A percentile compares a stretch with the other conserved stretches of the same genome.
phyloP scores from a whole-genome alignment of 2,113 vertebrate genomes.

The Stigmatopora nigra region DNA sequence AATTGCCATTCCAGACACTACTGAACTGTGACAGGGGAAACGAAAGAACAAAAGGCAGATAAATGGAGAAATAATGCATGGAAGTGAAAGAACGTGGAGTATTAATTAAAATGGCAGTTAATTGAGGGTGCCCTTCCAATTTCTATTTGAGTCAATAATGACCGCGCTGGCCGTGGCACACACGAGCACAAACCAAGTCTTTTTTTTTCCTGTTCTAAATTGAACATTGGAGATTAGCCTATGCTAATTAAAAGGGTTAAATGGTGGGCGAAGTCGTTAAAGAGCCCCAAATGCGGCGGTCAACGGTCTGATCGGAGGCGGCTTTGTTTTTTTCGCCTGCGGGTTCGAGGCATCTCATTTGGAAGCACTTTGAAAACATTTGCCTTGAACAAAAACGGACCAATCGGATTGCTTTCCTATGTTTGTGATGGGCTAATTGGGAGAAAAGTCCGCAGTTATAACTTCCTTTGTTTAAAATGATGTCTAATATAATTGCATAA shows the following conservation, averaged over 20 bases:
- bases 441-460: not conserved
- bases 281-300: conserved; percentile 15
- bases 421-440: not conserved
- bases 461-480: not conserved
- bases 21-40: conserved; percentile 9
- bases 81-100: not conserved
- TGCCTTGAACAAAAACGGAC: conserved; percentile 10
- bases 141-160: conserved; percentile 10
- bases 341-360: conserved; percentile 40
- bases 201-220: conserved; percentile 9
- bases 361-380: conserved; percentile 6
- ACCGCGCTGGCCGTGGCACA: not conserved
- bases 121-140: conserved; percentile 17
- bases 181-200: not conserved
- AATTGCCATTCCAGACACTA: conserved; percentile 19
- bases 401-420: not conserved
- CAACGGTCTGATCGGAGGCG: conserved; percentile 37
- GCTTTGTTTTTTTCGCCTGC: conserved; percentile 42
- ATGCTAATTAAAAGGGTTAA: conserved; percentile 4
- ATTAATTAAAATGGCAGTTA: conserved; percentile 9
- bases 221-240: conserved; percentile 15
- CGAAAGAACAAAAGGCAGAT: not conserved
- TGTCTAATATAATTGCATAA: not conserved
- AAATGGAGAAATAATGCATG: not conserved
- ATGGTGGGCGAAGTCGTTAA: conserved; percentile 12